Conservation (phyloP, 2,888 invertebrate species). For the Eupithecia tripunctaria region DNA sequence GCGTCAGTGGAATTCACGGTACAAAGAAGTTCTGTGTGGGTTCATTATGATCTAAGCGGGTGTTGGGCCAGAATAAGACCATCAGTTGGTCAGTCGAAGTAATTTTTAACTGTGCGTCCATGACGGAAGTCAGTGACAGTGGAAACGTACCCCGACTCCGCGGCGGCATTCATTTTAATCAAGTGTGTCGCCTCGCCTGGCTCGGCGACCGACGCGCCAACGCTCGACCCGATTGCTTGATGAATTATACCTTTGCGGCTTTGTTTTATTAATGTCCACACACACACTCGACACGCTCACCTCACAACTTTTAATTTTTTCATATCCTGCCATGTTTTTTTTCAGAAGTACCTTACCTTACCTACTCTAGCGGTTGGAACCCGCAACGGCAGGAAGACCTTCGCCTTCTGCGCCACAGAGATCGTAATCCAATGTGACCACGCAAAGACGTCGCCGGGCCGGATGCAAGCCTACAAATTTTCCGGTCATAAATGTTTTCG, state of each 20-base stretch:
- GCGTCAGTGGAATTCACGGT: too few species aligned
- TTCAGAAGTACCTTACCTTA: neutral
- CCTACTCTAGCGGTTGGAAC: too few species aligned
- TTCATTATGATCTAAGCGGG: too few species aligned
- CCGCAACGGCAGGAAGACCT: too few species aligned
- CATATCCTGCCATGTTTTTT: conserved; percentile 25
- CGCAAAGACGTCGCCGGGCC: neutral
- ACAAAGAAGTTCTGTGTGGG: too few species aligned
- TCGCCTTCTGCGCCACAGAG: too few species aligned
- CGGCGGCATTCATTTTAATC: conserved; percentile 65
- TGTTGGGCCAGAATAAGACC: too few species aligned
- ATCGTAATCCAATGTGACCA: neutral
- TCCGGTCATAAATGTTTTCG: too few species aligned
- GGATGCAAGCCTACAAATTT: neutral
- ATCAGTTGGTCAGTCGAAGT: too few species aligned
- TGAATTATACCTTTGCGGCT: conserved; percentile 57
- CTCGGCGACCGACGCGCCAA: conserved; percentile 23
- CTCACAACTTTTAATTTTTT: conserved; percentile 24
- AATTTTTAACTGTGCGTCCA: too few species aligned
- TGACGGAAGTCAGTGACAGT: too few species aligned
- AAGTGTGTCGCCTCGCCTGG: conserved; percentile 53
- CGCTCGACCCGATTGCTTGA: conserved; percentile 58
- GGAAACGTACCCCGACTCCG: neutral
- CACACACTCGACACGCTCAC: conserved; percentile 29
- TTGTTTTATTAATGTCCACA: conserved; percentile 39